Evolutionary conservation across 2,113 vertebrate genomes (phyloP).

Genomic region (Tricholaema leucomelas): DNA sequence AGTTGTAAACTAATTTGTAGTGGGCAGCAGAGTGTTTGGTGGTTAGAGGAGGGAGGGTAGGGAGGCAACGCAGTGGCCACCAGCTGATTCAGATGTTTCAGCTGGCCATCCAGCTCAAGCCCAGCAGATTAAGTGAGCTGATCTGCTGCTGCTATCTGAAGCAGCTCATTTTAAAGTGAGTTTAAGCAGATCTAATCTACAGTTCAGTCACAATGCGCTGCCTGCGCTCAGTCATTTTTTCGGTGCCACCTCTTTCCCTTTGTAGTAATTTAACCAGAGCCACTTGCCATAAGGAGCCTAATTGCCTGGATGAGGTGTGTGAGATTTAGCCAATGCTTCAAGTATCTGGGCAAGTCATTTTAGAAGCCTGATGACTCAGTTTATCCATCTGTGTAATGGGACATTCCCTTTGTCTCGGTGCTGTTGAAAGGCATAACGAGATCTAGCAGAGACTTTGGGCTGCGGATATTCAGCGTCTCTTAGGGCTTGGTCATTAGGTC

Average conservation of each 20-base stretch:
- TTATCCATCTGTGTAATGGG: constrained; percentile 56
- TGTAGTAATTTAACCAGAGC: background rate
- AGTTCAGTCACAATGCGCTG: background rate
- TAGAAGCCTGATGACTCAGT: constrained; percentile 46
- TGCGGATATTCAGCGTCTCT: constrained; percentile 24
- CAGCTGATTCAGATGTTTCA: background rate
- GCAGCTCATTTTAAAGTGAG: background rate
- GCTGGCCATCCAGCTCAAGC: background rate
- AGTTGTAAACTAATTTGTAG: constrained; percentile 59
- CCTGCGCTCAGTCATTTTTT: background rate
- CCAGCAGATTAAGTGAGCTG: background rate
- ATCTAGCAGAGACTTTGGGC: background rate
- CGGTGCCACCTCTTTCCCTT: background rate
- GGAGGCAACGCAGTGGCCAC: background rate
- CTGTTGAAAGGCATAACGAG: constrained; percentile 45
- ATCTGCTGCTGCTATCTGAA: background rate
- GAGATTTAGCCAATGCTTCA: constrained; percentile 28
- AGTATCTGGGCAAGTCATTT: constrained; percentile 39
- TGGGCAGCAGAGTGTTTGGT: constrained; percentile 10
- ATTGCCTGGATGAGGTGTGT: background rate
- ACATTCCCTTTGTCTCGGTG: constrained; percentile 44
- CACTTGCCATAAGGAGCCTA: background rate
- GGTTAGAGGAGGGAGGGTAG: background rate
- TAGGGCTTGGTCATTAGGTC: constrained; percentile 45
- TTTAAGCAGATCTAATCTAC: constrained; percentile 3